Percentiles rank a stretch among this genome's conserved stretches.
These are phyloP conservation scores for Macrotrachela quadricornifera DNA, from an alignment of 1,140 invertebrate genomes.

Conservation along the genomic window DNA sequence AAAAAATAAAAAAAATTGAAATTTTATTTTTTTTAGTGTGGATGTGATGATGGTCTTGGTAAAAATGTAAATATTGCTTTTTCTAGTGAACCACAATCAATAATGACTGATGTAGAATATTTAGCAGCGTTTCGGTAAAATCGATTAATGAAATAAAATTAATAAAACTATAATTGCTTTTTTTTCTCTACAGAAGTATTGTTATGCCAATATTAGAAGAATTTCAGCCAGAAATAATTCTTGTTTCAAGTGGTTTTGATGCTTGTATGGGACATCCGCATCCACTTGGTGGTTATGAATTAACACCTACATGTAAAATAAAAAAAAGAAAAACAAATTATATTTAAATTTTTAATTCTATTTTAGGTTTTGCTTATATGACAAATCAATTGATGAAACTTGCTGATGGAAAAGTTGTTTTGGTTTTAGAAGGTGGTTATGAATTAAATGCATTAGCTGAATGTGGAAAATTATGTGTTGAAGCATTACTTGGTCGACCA, in stretches of 20 bases:
- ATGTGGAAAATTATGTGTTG: slow-evolving; percentile 81
- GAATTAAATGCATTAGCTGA: slow-evolving; percentile 85
- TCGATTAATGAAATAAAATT: slow-evolving; percentile 8
- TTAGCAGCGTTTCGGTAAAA: slow-evolving; percentile 60
- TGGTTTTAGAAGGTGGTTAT: slow-evolving; percentile 54
- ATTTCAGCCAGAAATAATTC: slow-evolving; percentile 75
- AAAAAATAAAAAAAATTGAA: no score
- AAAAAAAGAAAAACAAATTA: slow-evolving; percentile 10
- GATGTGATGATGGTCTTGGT: slow-evolving; percentile 65
- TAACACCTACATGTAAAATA: slow-evolving; percentile 58
- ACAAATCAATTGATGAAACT: slow-evolving; percentile 72
- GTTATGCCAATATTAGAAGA: slow-evolving; percentile 36
- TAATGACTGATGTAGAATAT: slow-evolving; percentile 90
- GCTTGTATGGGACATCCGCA: slow-evolving; percentile 74
- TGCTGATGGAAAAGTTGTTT: slow-evolving; percentile 56
- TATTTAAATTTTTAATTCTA: slow-evolving; percentile 38
- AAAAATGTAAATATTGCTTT: slow-evolving; percentile 92
- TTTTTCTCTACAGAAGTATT: slow-evolving; percentile 15
- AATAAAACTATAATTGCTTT: neutral
- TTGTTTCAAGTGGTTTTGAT: slow-evolving; percentile 93
- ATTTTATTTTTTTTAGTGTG: slow-evolving; percentile 35
- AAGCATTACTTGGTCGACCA: slow-evolving; percentile 45
- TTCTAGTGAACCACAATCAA: slow-evolving; percentile 66
- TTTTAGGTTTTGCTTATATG: slow-evolving; percentile 65
- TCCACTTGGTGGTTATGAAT: slow-evolving; percentile 75